Conservation (phyloP, 64 coral and sea anemone species). For the Orbicella faveolata region DNA sequence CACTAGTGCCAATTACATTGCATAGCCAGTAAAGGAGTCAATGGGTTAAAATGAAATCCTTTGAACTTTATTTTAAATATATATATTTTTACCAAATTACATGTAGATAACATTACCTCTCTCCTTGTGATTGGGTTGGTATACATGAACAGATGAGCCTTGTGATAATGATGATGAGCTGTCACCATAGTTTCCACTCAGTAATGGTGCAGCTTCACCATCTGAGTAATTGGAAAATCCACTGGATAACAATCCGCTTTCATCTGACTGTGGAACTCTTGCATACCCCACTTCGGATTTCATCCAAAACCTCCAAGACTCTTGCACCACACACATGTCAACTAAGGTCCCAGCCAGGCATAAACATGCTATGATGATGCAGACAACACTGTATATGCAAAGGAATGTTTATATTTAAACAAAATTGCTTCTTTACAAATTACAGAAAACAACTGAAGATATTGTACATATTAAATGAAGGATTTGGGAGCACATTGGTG, state of each 20-base stretch:
- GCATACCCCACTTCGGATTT: background rate
- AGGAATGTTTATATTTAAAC: background rate
- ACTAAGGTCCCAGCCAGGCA: slow-evolving; percentile 21
- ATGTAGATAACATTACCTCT: background rate
- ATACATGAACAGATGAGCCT: background rate
- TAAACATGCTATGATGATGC: background rate
- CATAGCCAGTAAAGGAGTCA: background rate
- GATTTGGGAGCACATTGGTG: no score
- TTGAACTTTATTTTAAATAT: background rate
- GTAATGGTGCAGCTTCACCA: background rate
- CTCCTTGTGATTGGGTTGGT: background rate
- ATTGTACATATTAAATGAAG: no score
- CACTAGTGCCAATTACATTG: no score
- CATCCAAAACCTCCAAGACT: slow-evolving; percentile 30
- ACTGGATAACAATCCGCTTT: background rate
- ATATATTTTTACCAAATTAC: no score
- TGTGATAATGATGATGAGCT: no score
- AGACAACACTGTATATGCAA: slow-evolving; percentile 1
- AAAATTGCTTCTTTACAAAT: background rate
- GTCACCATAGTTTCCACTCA: background rate
- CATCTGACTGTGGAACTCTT: background rate
- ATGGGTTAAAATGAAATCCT: background rate
- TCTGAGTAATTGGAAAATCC: background rate
- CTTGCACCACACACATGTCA: slow-evolving; percentile 10
- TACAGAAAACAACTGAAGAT: background rate